A percentile compares a stretch with the other conserved stretches of the same genome.
These are phyloP conservation scores for Gallinago paraguaiae DNA, from an alignment of 2,113 vertebrate genomes.

Conservation along the genomic window DNA sequence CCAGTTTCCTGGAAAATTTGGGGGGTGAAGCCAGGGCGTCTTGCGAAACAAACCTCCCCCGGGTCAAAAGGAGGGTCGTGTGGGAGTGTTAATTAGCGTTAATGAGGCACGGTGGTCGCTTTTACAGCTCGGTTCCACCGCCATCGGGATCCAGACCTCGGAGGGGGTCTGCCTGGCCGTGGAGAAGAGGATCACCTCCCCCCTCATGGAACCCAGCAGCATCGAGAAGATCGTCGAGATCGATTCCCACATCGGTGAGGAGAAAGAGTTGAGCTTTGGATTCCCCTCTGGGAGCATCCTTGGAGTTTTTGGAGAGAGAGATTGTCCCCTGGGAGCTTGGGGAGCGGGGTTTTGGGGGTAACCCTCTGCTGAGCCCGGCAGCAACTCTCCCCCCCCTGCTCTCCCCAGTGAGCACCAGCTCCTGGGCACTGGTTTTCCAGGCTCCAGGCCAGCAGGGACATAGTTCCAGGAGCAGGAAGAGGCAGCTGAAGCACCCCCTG, in stretches of 20 bases:
- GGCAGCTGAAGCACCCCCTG: slow-evolving; percentile 12
- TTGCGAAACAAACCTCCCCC: neutral
- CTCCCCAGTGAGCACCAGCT: neutral
- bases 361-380: neutral
- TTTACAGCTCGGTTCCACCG: slow-evolving; percentile 93
- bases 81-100: neutral
- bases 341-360: neutral
- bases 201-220: slow-evolving; percentile 98
- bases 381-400: neutral
- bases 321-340: neutral
- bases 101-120: neutral
- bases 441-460: neutral
- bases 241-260: slow-evolving; percentile 92
- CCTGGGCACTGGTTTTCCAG: slow-evolving; percentile 16
- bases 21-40: fast-evolving
- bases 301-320: no score
- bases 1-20: neutral
- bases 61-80: neutral
- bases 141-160: slow-evolving; percentile 96
- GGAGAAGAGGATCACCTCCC: slow-evolving; percentile 97
- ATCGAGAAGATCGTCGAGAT: slow-evolving; percentile 99
- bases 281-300: neutral
- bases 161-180: slow-evolving; percentile 97
- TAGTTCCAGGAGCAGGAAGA: slow-evolving; percentile 8
- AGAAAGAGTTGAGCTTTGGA: neutral